phyloP scores from a whole-genome alignment of 1,140 invertebrate genomes.

The Eumeta japonica region DNA sequence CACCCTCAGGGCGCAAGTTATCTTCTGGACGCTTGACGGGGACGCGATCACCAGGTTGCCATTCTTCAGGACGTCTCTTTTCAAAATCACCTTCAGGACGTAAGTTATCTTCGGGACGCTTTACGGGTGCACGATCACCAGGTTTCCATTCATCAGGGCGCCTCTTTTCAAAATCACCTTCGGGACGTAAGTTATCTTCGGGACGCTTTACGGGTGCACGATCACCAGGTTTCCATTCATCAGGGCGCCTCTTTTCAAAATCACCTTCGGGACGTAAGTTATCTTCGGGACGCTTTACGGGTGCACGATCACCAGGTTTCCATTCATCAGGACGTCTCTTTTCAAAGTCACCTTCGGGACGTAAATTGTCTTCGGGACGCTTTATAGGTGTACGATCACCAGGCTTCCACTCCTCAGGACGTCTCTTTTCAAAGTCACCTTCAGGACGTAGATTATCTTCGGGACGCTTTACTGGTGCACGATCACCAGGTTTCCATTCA shows the following conservation, averaged over 20 bases:
- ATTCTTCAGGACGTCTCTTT: slow-evolving; percentile 41
- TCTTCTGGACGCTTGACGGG: slow-evolving; percentile 33
- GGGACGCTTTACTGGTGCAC: slow-evolving; percentile 41
- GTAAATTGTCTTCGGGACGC: slow-evolving; percentile 61
- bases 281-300: slow-evolving; percentile 56
- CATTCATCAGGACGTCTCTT: slow-evolving; percentile 47
- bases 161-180: slow-evolving; percentile 57
- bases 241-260: slow-evolving; percentile 48
- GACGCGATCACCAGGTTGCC: slow-evolving; percentile 48
- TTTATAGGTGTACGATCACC: slow-evolving; percentile 56
- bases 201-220: slow-evolving; percentile 38
- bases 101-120: slow-evolving; percentile 58
- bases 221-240: slow-evolving; percentile 32
- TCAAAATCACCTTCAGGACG: slow-evolving; percentile 63
- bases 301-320: slow-evolving; percentile 53
- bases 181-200: slow-evolving; percentile 58
- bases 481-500: slow-evolving; percentile 47
- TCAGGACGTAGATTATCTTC: slow-evolving; percentile 58
- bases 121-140: slow-evolving; percentile 29
- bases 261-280: slow-evolving; percentile 62
- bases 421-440: slow-evolving; percentile 59
- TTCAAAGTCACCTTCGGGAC: slow-evolving; percentile 60
- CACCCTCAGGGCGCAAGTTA: slow-evolving; percentile 44
- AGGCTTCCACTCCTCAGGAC: slow-evolving; percentile 45
- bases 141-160: slow-evolving; percentile 21